Conservation (phyloP, 2,797 vertebrate species). For the Epinephelus awoara region DNA sequence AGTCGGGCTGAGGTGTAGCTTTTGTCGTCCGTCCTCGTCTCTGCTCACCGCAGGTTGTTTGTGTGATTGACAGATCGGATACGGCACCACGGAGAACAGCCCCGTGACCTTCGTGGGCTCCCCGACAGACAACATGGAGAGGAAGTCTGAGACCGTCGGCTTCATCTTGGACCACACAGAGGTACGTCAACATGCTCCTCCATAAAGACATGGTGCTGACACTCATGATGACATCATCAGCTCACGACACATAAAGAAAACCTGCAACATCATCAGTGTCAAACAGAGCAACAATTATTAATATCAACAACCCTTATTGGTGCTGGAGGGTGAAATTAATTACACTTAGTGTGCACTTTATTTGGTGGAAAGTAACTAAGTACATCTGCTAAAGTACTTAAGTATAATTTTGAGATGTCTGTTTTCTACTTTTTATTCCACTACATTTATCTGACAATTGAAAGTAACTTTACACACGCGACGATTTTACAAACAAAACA, state of each 20-base stretch:
- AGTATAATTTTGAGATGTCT: too few species aligned
- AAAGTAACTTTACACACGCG: too few species aligned
- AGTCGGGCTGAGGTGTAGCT: too few species aligned
- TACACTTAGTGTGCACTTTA: too few species aligned
- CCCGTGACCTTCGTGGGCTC: conserved; percentile 91
- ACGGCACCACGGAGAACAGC: conserved; percentile 97
- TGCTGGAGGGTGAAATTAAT: too few species aligned
- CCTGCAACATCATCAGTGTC: background rate
- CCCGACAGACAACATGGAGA: conserved; percentile 83
- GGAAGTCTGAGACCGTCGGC: conserved; percentile 88
- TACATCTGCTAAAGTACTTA: too few species aligned
- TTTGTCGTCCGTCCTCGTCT: background rate
- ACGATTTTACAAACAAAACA: too few species aligned
- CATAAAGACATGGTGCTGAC: background rate
- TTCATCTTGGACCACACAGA: conserved; percentile 90
- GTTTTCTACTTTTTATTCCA: too few species aligned
- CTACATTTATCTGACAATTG: too few species aligned
- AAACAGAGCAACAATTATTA: too few species aligned
- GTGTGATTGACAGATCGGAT: conserved; percentile 86
- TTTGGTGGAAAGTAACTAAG: too few species aligned
- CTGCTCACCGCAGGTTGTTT: background rate
- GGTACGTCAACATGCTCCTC: conserved; percentile 76
- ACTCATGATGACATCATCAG: background rate
- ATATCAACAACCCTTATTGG: too few species aligned
- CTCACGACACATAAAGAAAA: background rate